Evolutionary conservation across 2,113 vertebrate species (phyloP).

Genomic region (Gila orcuttii): DNA sequence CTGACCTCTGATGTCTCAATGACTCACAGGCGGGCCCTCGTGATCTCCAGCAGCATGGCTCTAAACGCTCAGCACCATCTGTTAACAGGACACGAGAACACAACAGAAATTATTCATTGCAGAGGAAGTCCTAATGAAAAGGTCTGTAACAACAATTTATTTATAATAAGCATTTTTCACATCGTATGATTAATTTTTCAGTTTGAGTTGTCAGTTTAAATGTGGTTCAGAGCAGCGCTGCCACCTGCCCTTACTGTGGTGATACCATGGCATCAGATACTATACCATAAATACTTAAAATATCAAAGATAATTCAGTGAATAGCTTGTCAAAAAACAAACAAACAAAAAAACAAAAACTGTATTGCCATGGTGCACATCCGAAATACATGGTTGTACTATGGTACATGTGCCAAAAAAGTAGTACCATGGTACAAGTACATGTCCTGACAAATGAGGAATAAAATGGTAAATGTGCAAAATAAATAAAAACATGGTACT

Average conservation of each 20-base stretch:
- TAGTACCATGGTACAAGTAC: background rate
- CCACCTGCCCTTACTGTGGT: background rate
- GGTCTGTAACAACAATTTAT: background rate
- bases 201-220: background rate
- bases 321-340: background rate
- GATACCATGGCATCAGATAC: background rate
- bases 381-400: background rate
- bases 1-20: slow-evolving; percentile 7
- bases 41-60: background rate
- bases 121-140: background rate
- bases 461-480: background rate
- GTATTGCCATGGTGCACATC: background rate
- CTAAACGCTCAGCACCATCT: slow-evolving; percentile 31
- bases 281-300: background rate
- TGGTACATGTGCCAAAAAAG: background rate
- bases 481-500: background rate
- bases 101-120: background rate
- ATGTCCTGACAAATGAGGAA: background rate
- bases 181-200: background rate
- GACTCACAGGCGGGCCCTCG: background rate
- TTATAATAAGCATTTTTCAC: background rate
- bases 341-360: background rate
- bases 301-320: background rate
- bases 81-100: background rate
- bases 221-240: background rate